phyloP scores from a whole-genome alignment of 2,888 invertebrate genomes.

The Lepetodrilus schrolli region DNA sequence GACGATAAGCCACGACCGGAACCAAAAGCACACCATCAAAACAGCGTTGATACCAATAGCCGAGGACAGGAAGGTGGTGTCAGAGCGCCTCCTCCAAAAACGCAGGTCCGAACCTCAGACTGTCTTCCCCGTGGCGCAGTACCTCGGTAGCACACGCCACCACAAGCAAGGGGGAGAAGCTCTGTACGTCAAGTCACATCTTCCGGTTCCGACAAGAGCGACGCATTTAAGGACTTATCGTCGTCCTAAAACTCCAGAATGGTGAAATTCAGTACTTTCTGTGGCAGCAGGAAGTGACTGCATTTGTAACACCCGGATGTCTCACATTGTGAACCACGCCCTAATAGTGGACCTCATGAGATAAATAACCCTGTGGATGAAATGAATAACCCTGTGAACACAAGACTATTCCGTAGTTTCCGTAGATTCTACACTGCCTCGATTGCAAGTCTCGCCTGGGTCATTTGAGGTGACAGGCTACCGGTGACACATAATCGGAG shows the following conservation, averaged over 20 bases:
- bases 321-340: too few species aligned
- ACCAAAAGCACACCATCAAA: conserved; percentile 58
- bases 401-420: too few species aligned
- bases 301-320: too few species aligned
- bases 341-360: too few species aligned
- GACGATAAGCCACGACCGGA: conserved; percentile 53
- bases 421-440: too few species aligned
- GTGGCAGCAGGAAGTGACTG: too few species aligned
- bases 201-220: background rate
- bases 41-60: conserved; percentile 59
- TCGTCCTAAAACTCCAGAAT: background rate
- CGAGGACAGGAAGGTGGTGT: conserved; percentile 51
- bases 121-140: conserved; percentile 11
- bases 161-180: background rate
- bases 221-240: background rate
- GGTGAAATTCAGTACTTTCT: background rate
- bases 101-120: conserved; percentile 15
- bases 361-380: too few species aligned
- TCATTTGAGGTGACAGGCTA: too few species aligned
- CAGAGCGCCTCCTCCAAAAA: conserved; percentile 45
- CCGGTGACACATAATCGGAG: too few species aligned
- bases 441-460: too few species aligned
- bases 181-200: background rate
- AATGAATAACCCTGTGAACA: too few species aligned
- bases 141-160: conserved; percentile 6